Base-by-base conservation (phyloP, 2,888 invertebrate genomes). In the Alitta virens region DNA sequence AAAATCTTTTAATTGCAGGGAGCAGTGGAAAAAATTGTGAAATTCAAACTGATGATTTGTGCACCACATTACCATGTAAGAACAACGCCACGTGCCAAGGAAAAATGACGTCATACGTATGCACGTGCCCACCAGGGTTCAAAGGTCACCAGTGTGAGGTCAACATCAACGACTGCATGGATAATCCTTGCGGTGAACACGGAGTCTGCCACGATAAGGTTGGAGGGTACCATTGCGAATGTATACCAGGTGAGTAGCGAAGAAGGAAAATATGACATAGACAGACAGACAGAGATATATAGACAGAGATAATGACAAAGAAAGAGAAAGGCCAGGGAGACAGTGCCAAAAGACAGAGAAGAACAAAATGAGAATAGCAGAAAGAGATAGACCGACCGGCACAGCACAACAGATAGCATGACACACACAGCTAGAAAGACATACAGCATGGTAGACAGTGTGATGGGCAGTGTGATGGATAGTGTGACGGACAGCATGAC, bases 121-220 rank as follows among this genome's bases (percentile, higher is more conserved):
- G 78, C 63, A 55, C 63, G 1, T 78, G 78, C 57, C 68, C 68
- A 0, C 59, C 67, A 2, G 75, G 77, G 7, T 74, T 72, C 50
- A 69, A 72, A 1, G 65, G 65, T 0, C 59, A 66, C 18, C 72
- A 72, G 62, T 80, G 80, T 62, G 78, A 79, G 60, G 72, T 74
- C 25, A 71, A 77, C 62, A 67, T 77, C 60, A 75, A 78, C 56
- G 75, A 76, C 52, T 80, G 80, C 43, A 68, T 68, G 21, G 72
- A 76, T 9, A 73, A 68, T 40, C 80, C 80, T 0, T 80, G 80
- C 64, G 33, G 33, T 5, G 63, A 70, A 40, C 70, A 77, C 62
- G 80, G 79, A 14, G 69, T 76, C 12, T 80, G 80, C 61, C 73
- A 76, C 40, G 79, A 80, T 61, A 69, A 69, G 25, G 66, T 69